A percentile compares a stretch with the other conserved stretches of the same genome.
phyloP scores from a whole-genome alignment of 2,888 invertebrate species.

The Scelioninae gen. 2 region DNA sequence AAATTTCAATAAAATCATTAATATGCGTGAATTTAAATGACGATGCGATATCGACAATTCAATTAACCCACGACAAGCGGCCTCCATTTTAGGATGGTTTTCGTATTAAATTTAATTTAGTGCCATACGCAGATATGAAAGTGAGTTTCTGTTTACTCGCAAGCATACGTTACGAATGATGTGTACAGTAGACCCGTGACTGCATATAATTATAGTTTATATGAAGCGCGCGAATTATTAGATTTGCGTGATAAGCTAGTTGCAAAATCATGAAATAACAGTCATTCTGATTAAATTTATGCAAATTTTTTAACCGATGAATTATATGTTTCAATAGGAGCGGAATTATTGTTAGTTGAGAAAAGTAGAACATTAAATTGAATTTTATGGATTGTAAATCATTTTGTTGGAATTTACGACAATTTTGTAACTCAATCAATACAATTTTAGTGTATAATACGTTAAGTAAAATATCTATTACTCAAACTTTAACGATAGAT shows the following conservation, averaged over 20 bases:
- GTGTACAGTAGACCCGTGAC: constrained; percentile 40
- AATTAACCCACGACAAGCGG: constrained; percentile 61
- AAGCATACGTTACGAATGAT: constrained; percentile 47
- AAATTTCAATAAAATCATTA: constrained; percentile 34
- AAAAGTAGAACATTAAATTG: no score
- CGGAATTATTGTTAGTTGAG: no score
- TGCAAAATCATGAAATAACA: constrained; percentile 3
- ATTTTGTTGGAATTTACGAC: no score
- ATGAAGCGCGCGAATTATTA: constrained; percentile 44
- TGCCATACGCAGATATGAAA: constrained; percentile 50
- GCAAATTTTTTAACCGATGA: no score
- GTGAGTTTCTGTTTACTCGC: constrained; percentile 42
- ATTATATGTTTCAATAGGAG: no score
- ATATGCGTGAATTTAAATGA: constrained; percentile 23
- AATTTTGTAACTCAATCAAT: no score
- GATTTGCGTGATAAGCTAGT: constrained; percentile 28
- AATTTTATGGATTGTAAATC: no score
- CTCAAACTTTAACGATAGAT: no score
- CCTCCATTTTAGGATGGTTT: constrained; percentile 57
- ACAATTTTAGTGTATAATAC: no score
- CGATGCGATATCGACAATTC: constrained; percentile 59
- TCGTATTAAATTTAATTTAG: constrained; percentile 47
- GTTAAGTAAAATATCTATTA: no score
- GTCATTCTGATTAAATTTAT: constrained; percentile 6
- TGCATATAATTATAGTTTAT: constrained; percentile 56